Base-by-base conservation (phyloP, 2,797 vertebrate species). In the Euphonia xanthogaster region DNA sequence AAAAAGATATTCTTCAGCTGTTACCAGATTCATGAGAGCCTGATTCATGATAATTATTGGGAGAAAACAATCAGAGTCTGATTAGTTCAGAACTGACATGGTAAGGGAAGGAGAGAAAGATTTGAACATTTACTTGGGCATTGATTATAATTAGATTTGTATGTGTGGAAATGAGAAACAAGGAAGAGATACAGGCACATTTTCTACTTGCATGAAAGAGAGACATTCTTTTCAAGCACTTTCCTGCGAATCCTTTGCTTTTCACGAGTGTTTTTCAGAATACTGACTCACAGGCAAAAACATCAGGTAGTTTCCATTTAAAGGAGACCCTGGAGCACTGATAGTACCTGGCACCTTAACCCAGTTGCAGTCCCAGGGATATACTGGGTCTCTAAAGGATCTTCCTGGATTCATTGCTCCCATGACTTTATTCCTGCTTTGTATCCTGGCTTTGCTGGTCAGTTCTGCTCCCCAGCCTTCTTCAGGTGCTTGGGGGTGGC, bases 1-100 rank as follows among this genome's bases (percentile, higher is more conserved):
- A 54, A 61, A 92, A 96, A 87, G 72, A 63, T 28, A 27, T 25
- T 60, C 68, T 61, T 94, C 61, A 55, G 72, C 92, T 92, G 87
- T 86, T 74, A 20, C 14, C 65, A 81, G 65, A 61, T 42, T 82
- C 45, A 78, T 9, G 25, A 88, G 82, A 80, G 48, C 67, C 88
- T 93, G 89, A 94, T 86, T 96, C 85, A 71, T 7, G 4, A 2
- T 57, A 66, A 77, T 92, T 91, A 60, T 40, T 14, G 9, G 62
- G 76, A 81, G 60, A 84, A 95, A 96, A 90, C 83, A 94, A 66
- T 85, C 3, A 0, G 48, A 42, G 54, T 50, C 81, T 91, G 58
- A 71, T 96, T 76, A 77, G 81, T 93, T 79, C 53, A 28, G 84
- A 92, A 44, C 63, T 78, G 70, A 53, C 40, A 16, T 50, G 33